A percentile compares a stretch with the other conserved stretches of the same genome.
Evolutionary conservation across 2,113 vertebrate genomes (phyloP).

Genomic region (Mormoops blainvillei): DNA sequence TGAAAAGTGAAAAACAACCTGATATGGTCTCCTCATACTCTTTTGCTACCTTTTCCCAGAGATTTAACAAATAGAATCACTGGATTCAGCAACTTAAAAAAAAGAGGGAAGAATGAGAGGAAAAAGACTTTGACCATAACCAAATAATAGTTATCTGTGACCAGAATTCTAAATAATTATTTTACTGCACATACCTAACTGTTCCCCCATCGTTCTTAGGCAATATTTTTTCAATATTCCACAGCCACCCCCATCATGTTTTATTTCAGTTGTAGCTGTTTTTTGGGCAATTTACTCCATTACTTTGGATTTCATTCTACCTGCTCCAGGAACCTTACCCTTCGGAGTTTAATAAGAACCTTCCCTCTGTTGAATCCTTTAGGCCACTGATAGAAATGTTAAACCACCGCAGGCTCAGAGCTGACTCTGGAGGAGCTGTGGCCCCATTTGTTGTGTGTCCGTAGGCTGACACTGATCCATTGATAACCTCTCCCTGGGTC

Average conservation of each 20-base stretch:
- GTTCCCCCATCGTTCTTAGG: background rate
- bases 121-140: background rate
- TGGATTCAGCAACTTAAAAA: background rate
- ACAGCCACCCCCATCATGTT: background rate
- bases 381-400: conserved; percentile 20
- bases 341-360: background rate
- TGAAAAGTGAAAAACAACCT: background rate
- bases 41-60: background rate
- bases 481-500: conserved; percentile 59
- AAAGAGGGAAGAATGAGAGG: background rate
- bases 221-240: background rate
- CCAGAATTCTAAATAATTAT: background rate
- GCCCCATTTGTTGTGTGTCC: conserved; percentile 43
- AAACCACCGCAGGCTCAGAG: background rate
- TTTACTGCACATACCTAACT: background rate
- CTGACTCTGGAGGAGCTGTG: background rate
- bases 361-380: background rate
- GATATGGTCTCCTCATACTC: background rate
- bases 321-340: background rate
- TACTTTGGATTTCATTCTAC: background rate
- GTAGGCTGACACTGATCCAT: conserved; percentile 51
- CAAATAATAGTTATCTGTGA: background rate
- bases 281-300: background rate
- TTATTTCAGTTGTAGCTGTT: background rate
- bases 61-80: background rate